Conservation (phyloP, 2,888 invertebrate species). For the Andrena bucephala region DNA sequence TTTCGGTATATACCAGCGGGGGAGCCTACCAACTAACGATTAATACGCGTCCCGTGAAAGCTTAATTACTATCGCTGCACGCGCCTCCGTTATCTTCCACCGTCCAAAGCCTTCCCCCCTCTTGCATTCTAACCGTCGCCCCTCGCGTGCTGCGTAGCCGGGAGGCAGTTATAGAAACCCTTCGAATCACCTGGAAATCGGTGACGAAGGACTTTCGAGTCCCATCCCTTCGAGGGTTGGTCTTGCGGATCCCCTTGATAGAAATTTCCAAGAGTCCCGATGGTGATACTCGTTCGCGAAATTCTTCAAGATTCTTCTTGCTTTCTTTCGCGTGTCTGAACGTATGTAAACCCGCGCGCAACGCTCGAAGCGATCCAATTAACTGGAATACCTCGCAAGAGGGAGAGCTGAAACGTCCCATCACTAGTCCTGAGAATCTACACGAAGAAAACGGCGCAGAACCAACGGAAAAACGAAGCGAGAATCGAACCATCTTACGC, state of each 20-base stretch:
- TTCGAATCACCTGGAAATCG: not conserved
- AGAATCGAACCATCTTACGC: conserved; percentile 51
- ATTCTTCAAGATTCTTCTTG: not conserved
- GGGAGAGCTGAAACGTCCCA: conserved; percentile 22
- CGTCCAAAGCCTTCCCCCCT: conserved; percentile 6
- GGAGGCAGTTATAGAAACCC: not conserved
- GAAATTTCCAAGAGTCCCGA: too few relatives aligned
- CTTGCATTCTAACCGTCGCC: not conserved
- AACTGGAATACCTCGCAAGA: conserved; percentile 20
- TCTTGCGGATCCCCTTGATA: too few relatives aligned
- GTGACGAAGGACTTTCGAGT: too few relatives aligned
- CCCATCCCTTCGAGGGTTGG: too few relatives aligned
- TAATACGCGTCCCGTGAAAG: conserved; percentile 58
- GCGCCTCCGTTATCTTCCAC: conserved; percentile 34
- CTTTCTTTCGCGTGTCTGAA: not conserved
- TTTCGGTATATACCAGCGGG: conserved; percentile 44
- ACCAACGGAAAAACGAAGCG: conserved; percentile 29
- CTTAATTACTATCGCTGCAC: conserved; percentile 62
- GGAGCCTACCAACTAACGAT: conserved; percentile 74
- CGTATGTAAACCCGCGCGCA: too few relatives aligned
- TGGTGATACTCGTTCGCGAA: not conserved
- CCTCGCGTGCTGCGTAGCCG: not conserved
- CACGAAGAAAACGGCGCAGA: conserved; percentile 31
- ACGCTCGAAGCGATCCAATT: conserved; percentile 3
- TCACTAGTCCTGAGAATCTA: conserved; percentile 50